Base-by-base conservation (phyloP, 2,797 vertebrate species). In the Muscicapa striata region DNA sequence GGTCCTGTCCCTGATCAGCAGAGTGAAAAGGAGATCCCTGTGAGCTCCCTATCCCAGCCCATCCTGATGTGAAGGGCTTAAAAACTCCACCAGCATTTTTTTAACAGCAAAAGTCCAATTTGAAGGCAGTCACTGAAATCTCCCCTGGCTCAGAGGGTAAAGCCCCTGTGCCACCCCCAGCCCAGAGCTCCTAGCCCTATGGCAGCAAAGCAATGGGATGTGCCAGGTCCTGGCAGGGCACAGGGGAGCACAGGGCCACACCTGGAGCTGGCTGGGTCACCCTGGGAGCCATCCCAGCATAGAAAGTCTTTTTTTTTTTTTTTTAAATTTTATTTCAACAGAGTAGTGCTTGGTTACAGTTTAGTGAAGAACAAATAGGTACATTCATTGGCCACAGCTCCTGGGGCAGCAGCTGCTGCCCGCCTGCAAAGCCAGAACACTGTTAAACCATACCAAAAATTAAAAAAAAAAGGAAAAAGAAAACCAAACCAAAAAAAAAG, bases 341-440 rank as follows among this genome's bases (percentile, higher is more conserved):
- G 84, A 97, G 98, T 98, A 98, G 98, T 98, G 98, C 98, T 98
- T 98, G 97, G 98, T 98, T 98, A 99, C 98, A 98, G 97, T 96
- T 98, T 98, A 98, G 98, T 98, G 98, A 98, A 96, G 93, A 94
- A 98, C 94, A 97, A 98, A 97, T 93, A 94, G 81, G 95, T 98
- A 98, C 98, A 98, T 98, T 98, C 97, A 97, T 97, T 96, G 97
- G 97, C 94, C 94, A 96, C 95, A 97, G 95, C 96, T 97, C 97
- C 73, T 32, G 87, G 84, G 68, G 81, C 76, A 97, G 96, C 93
- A 94, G 96, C 94, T 80, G 86, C 61, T 85, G 87, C 95, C 95
- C 36, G 72, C 83, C 93, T 95, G 82, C 84, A 77, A 75, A 96
- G 91, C 90, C 75, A 69, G 88, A 95, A 94, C 94, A 92, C 94